Base-by-base conservation (phyloP, 2,113 vertebrate species). In the Amblyopsis rosae region DNA sequence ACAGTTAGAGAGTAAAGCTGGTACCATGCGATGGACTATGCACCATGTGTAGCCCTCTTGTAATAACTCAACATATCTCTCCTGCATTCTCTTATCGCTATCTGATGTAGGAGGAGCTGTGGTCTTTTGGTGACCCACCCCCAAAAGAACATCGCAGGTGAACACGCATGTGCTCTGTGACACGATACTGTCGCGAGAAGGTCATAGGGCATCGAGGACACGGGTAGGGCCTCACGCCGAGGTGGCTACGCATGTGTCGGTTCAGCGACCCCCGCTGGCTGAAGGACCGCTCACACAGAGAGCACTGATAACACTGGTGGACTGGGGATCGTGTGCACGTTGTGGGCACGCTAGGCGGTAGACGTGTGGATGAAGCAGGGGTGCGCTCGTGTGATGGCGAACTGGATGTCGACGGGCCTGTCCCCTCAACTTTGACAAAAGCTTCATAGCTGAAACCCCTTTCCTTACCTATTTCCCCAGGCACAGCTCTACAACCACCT, bases 111-210 rank as follows among this genome's bases (percentile, higher is more conserved):
- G 80, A 79, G 6, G 69, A 4, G 68, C 62, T 19, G 71, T 33
- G 0, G 45, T 15, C 47, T 81, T 83, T 47, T 67, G 65, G 32
- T 72, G 76, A 69, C 75, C 79, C n/a, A 58, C 77, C 15, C 56
- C 63, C 7, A 74, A 48, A 3, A 13, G 57, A 60, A 64, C 59
- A 85, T 3, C 88, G 82, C 78, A 85, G 86, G 73, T 93, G 92
- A 72, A 93, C 85, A n/a, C 89, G 88, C 90, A 92, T 89, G 76
- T 93, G 92, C 77, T 93, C 91, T 0, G 76, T 86, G 73, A 93
- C 90, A n/a, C 92, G 88, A 77, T 93, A 93, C 72, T 93, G 92
- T 0, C 92, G 87, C 1, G 91, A 92, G 72, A 93, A 93, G n/a
- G 90, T 90, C 92, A 93, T 92, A 13, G 89, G 81, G 76, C 92